A percentile compares a stretch with the other conserved stretches of the same genome.
These are phyloP conservation scores for Strigops habroptila DNA, from an alignment of 2,113 vertebrate species.

Conservation along the genomic window DNA sequence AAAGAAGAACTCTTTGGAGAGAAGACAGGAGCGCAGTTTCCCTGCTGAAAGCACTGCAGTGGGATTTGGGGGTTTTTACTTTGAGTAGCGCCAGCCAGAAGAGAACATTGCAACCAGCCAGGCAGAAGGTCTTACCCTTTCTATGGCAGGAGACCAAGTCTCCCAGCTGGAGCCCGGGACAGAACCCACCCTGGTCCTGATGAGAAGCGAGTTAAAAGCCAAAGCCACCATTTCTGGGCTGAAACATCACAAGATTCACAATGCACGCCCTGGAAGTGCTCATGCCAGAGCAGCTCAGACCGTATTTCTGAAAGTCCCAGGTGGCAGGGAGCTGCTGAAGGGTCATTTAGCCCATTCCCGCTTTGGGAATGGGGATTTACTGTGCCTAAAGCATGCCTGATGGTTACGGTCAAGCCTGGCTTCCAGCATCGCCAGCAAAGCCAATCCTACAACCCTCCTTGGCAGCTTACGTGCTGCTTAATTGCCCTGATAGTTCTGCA, in stretches of 20 bases:
- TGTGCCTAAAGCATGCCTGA: background rate
- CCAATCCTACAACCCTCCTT: background rate
- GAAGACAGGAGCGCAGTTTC: background rate
- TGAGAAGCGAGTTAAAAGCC: background rate
- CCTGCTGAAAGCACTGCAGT: slow-evolving; percentile 1
- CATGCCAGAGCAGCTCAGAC: background rate
- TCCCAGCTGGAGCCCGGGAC: slow-evolving; percentile 3
- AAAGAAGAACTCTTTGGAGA: background rate
- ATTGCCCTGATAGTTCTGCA: slow-evolving; percentile 36
- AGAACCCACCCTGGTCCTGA: background rate
- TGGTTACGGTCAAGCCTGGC: background rate
- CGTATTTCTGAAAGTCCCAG: background rate
- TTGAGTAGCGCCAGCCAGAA: background rate
- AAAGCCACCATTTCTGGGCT: background rate
- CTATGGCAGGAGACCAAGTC: background rate
- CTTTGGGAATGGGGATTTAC: background rate
- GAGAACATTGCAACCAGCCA: background rate
- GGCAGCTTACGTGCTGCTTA: background rate
- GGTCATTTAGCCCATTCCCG: background rate
- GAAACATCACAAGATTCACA: background rate
- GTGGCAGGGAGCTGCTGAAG: background rate
- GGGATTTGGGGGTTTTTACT: background rate
- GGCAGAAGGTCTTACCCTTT: slow-evolving; percentile 16
- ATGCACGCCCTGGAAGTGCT: background rate
- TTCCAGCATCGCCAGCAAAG: background rate